These are phyloP conservation scores for Musca vetustissima DNA, from an alignment of 1,140 invertebrate species.

Conservation along the genomic window DNA sequence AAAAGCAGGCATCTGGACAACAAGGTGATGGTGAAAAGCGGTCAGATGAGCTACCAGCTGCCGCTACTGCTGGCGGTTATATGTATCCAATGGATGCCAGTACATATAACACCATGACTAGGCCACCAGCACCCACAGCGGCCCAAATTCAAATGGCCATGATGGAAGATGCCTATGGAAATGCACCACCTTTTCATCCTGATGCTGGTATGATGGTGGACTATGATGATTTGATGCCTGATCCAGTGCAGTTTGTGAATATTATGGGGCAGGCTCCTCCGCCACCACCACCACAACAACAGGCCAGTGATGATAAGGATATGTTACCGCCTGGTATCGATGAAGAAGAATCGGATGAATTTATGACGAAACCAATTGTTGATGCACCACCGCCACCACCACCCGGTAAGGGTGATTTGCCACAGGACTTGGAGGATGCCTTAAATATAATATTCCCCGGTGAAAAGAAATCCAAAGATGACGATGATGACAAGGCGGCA, in stretches of 20 bases:
- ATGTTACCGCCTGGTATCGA: slow-evolving; percentile 52
- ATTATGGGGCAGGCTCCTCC: slow-evolving; percentile 50
- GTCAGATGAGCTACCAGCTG: slow-evolving; percentile 30
- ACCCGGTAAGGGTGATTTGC: slow-evolving; percentile 53
- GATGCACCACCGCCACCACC: slow-evolving; percentile 29
- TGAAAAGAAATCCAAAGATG: slow-evolving; percentile 37
- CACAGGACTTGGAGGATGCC: slow-evolving; percentile 70
- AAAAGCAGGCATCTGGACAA: slow-evolving; percentile 58
- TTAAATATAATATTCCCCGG: slow-evolving; percentile 71
- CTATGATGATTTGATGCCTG: slow-evolving; percentile 55
- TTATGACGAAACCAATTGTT: slow-evolving; percentile 34
- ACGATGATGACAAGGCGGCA: slow-evolving; percentile 7
- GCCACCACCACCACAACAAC: slow-evolving; percentile 43
- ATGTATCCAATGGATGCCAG: slow-evolving; percentile 20
- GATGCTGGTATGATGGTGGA: slow-evolving; percentile 53
- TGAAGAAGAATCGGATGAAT: slow-evolving; percentile 43
- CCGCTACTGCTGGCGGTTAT: background rate
- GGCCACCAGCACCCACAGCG: slow-evolving; percentile 44
- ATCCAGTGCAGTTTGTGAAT: slow-evolving; percentile 53
- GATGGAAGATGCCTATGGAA: slow-evolving; percentile 52
- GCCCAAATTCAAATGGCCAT: slow-evolving; percentile 54
- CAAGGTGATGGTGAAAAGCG: background rate
- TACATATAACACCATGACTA: slow-evolving; percentile 27
- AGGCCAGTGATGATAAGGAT: slow-evolving; percentile 34
- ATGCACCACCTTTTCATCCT: slow-evolving; percentile 50